Base-by-base conservation (phyloP, 2,797 vertebrate species). In the Tinamus major region DNA sequence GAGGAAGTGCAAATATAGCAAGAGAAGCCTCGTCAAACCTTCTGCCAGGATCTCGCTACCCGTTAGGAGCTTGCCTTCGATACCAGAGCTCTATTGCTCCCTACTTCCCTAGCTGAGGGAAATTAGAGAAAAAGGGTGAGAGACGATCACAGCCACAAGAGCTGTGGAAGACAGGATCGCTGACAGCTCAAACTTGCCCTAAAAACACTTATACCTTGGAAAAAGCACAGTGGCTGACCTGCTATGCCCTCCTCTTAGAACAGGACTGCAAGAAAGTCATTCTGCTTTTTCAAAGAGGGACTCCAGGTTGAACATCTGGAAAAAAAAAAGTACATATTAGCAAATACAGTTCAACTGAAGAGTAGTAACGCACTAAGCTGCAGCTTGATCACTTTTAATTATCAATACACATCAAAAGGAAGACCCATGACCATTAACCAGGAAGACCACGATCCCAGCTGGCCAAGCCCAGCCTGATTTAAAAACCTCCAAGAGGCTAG, bases 201-300 rank as follows among this genome's bases (percentile, higher is more conserved):
- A 33, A 46, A 87, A 93, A 76, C 55, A 55, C 59, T 48, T 74
- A 10, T 94, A 94, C 93, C 93, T 95, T 1, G 0, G 23, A 15
- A 23, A 79, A 72, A 58, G 27, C 8, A 13, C 42, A 71, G 69
- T 9, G 6, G 65, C 46, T 95, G 87, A 67, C 7, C 20, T 94
- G 63, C 81, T 94, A 91, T 0, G 0, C 20, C n/a, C 63, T 71
- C 77, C 85, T 46, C 86, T 95, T 84, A 49, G 48, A 74, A 51
- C 37, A 68, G 41, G 71, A 89, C 55, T 62, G 61, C 0, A 1
- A 70, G 67, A 81, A 1, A 4, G 33, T 39, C 91, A 87, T 93
- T 53, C 82, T 87, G 79, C 77, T 93, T 56, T 56, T 72, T 63
- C 79, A 82, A 55, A 56, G 12, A 48, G 53, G n/a, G 17, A 33